Evolutionary conservation across 2,888 invertebrate species (phyloP).

Genomic region (Agrotis clavis): DNA sequence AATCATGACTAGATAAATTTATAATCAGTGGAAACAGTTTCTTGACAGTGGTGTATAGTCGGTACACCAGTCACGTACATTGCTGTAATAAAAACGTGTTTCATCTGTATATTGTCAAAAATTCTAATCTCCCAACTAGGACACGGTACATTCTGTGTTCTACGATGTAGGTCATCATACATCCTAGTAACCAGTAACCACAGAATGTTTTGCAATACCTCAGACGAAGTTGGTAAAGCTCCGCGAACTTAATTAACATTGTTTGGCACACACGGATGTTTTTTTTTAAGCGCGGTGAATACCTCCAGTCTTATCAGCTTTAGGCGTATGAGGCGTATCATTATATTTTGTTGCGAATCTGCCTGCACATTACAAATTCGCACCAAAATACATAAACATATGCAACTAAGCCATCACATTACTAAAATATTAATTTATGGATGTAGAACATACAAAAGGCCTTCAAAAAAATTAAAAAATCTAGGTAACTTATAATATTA

Average conservation of each 20-base stretch:
- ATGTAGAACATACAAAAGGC: conserved; percentile 11
- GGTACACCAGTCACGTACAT: conserved; percentile 47
- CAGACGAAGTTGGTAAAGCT: conserved; percentile 28
- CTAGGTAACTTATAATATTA: no score
- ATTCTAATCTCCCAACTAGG: conserved; percentile 39
- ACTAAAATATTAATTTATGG: conserved; percentile 8
- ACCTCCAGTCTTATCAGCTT: not conserved
- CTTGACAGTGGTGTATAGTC: not conserved
- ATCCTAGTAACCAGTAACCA: conserved; percentile 47
- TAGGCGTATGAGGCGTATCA: not conserved
- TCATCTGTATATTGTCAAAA: conserved; percentile 51
- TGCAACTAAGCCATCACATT: conserved; percentile 3
- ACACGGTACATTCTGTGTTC: conserved; percentile 27
- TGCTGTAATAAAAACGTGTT: conserved; percentile 55
- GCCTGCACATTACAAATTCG: not conserved
- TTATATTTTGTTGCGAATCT: no score
- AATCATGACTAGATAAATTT: conserved; percentile 5
- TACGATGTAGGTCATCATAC: conserved; percentile 30
- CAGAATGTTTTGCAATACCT: conserved; percentile 42
- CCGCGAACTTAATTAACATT: conserved; percentile 43
- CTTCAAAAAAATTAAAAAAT: conserved; percentile 14
- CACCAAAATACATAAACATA: not conserved
- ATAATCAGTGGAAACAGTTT: conserved; percentile 14
- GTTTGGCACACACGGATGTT: conserved; percentile 38
- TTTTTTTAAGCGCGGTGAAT: conserved; percentile 13